Evolutionary conservation across 2,113 vertebrate species (phyloP).

Genomic region (Clupea harengus): DNA sequence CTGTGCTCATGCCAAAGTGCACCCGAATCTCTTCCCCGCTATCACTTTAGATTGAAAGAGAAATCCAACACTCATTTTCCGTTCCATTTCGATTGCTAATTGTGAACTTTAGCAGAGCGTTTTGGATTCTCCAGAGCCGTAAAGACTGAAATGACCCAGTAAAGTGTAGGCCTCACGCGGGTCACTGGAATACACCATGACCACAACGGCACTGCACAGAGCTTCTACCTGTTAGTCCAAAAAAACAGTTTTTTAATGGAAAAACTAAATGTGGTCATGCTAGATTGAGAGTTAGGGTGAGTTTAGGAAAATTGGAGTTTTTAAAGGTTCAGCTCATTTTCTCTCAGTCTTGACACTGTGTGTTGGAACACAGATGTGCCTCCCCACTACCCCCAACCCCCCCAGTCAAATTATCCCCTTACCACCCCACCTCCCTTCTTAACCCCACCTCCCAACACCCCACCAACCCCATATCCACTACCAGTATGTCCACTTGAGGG

Average conservation of each 20-base stretch:
- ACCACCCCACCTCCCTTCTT: neutral
- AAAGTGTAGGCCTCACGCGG: neutral
- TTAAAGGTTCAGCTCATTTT: neutral
- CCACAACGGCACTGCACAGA: neutral
- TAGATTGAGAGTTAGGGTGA: conserved; percentile 1
- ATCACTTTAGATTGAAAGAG: neutral
- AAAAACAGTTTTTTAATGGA: neutral
- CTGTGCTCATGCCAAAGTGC: neutral
- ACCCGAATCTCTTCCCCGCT: neutral
- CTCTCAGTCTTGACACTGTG: neutral
- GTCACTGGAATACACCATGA: neutral
- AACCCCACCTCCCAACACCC: neutral
- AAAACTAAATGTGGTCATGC: conserved; percentile 12
- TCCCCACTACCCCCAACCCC: neutral
- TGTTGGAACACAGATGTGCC: neutral
- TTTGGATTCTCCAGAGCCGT: neutral
- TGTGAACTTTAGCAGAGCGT: neutral
- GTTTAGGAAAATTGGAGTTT: neutral
- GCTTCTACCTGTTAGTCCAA: neutral
- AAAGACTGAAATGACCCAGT: conserved; percentile 3
- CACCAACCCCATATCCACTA: conserved; percentile 23
- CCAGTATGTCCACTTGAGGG: conserved; percentile 63
- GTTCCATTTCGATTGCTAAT: neutral
- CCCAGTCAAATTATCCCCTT: neutral
- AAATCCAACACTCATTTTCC: neutral